These are phyloP conservation scores for Gephyroberyx darwinii DNA, from an alignment of 2,797 vertebrate genomes.

Conservation along the genomic window DNA sequence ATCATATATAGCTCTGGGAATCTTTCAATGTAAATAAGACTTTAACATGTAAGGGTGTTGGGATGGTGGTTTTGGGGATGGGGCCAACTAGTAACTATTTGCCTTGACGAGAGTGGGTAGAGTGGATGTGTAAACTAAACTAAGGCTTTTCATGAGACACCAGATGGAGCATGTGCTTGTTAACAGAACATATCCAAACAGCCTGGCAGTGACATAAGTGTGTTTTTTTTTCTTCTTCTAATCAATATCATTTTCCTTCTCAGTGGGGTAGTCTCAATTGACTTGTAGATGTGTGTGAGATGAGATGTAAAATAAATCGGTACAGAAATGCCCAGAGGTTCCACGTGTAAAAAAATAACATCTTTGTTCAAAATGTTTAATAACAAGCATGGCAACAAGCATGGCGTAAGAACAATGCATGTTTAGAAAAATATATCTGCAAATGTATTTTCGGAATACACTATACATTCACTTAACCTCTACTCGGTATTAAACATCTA, in stretches of 20 bases:
- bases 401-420: conserved; percentile 79
- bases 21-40: conserved; percentile 38
- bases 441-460: conserved; percentile 77
- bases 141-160: too few species aligned
- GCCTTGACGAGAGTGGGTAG: not conserved
- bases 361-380: conserved; percentile 79
- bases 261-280: too few species aligned
- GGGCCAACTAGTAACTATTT: not conserved
- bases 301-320: conserved; percentile 4
- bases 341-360: conserved; percentile 59
- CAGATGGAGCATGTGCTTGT: too few species aligned
- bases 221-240: too few species aligned
- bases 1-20: not conserved
- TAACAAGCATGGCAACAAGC: conserved; percentile 79
- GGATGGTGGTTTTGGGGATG: not conserved
- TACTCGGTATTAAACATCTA: conserved; percentile 77
- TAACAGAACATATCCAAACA: too few species aligned
- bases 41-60: not conserved
- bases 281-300: not conserved
- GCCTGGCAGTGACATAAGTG: too few species aligned
- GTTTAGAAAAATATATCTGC: conserved; percentile 85
- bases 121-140: not conserved
- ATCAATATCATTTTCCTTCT: too few species aligned
- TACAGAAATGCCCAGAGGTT: conserved; percentile 48
- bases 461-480: conserved; percentile 74